Evolutionary conservation across 2,113 vertebrate species (phyloP).

Genomic region (Oenanthe oenanthe): DNA sequence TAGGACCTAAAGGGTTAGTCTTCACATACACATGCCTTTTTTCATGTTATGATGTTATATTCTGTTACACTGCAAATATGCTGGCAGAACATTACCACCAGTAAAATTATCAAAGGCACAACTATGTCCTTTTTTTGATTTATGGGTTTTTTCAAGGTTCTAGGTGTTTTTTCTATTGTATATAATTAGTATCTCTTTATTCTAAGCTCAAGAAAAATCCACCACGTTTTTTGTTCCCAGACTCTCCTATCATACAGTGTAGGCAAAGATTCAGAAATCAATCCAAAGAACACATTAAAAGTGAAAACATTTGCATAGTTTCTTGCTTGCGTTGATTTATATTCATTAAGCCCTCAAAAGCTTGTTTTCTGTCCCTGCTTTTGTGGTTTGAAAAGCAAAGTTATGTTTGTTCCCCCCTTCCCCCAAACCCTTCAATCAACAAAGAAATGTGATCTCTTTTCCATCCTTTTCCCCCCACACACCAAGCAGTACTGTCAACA

Average conservation of each 20-base stretch:
- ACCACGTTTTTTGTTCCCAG: not conserved
- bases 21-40: rapidly evolving
- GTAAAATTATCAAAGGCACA: not conserved
- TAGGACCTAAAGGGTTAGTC: not conserved
- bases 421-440: not conserved
- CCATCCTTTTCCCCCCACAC: not conserved
- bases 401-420: not conserved
- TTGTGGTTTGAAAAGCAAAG: not conserved
- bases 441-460: not conserved
- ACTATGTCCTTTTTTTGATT: not conserved
- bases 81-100: not conserved
- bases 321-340: not conserved
- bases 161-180: not conserved
- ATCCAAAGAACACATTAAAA: not conserved
- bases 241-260: not conserved
- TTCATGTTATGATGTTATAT: not conserved
- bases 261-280: not conserved
- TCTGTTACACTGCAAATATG: not conserved
- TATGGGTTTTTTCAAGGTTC: not conserved
- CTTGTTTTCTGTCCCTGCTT: not conserved
- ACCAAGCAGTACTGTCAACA: not conserved
- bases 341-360: not conserved
- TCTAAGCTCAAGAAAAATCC: not conserved
- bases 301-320: not conserved
- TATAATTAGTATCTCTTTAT: not conserved